A percentile compares a stretch with the other conserved stretches of the same genome.
Conservation (phyloP, 2,888 invertebrate genomes). For the Nyleta sp. region DNA sequence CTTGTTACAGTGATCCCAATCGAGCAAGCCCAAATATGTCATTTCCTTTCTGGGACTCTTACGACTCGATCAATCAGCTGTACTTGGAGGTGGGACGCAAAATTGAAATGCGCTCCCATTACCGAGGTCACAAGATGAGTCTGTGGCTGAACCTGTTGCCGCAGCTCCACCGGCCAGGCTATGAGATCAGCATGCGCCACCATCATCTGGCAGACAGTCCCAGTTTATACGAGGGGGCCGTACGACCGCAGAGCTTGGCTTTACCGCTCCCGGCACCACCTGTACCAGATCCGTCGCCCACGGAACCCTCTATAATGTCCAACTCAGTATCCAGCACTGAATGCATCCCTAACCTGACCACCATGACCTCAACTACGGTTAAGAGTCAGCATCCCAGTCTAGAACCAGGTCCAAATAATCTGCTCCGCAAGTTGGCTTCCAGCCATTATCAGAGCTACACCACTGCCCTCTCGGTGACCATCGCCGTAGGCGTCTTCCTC, state of each 20-base stretch:
- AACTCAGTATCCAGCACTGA: slow-evolving; percentile 86
- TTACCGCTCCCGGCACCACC: slow-evolving; percentile 85
- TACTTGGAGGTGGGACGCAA: slow-evolving; percentile 86
- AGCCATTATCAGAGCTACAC: slow-evolving; percentile 95
- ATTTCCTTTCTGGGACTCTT: slow-evolving; percentile 93
- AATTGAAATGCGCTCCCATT: slow-evolving; percentile 93
- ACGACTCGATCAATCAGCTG: slow-evolving; percentile 94
- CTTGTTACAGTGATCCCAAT: slow-evolving; percentile 87
- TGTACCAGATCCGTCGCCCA: slow-evolving; percentile 83
- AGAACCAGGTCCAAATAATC: slow-evolving; percentile 87
- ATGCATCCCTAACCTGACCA: slow-evolving; percentile 87
- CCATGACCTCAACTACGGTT: slow-evolving; percentile 69
- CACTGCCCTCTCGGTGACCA: slow-evolving; percentile 93
- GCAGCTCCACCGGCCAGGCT: slow-evolving; percentile 93
- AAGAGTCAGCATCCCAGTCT: slow-evolving; percentile 76
- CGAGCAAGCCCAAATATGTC: slow-evolving; percentile 81
- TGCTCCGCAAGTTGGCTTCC: slow-evolving; percentile 89
- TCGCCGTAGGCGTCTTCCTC: slow-evolving; percentile 93
- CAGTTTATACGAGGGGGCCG: slow-evolving; percentile 85
- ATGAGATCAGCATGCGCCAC: slow-evolving; percentile 93
- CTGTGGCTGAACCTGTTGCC: slow-evolving; percentile 96
- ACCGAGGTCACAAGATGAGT: slow-evolving; percentile 96
- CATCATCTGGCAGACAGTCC: slow-evolving; percentile 91
- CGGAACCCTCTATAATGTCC: slow-evolving; percentile 80
- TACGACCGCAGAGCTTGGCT: slow-evolving; percentile 89